Conservation (phyloP, 2,797 vertebrate genomes). For the Sylvia borin region DNA sequence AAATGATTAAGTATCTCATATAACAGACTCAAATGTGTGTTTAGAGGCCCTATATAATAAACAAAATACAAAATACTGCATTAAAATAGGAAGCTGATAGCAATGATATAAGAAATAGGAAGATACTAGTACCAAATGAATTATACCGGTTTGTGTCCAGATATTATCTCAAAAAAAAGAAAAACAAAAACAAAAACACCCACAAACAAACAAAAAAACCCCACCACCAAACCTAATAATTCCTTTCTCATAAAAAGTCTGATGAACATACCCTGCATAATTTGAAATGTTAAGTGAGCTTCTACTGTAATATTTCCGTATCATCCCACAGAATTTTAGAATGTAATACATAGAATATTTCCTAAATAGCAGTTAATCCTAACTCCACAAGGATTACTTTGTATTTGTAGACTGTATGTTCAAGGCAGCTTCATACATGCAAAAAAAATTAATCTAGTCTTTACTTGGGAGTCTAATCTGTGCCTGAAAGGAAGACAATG, state of each 20-base stretch:
- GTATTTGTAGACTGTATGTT: neutral
- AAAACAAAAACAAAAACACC: neutral
- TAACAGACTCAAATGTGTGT: neutral
- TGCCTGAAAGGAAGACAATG: neutral
- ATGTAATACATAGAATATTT: neutral
- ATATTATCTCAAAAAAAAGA: neutral
- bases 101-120: neutral
- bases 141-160: neutral
- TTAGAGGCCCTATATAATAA: neutral
- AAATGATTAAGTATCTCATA: neutral
- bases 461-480: neutral
- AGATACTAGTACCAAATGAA: neutral
- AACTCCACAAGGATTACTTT: neutral
- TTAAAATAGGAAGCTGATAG: neutral
- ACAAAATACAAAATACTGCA: neutral
- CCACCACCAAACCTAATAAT: neutral
- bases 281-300: neutral
- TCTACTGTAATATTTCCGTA: neutral
- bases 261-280: neutral
- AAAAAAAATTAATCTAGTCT: neutral
- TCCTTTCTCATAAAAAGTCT: neutral
- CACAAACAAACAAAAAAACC: too few relatives aligned
- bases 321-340: neutral
- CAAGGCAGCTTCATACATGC: neutral
- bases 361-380: neutral